Percentiles rank a stretch among this genome's conserved stretches.
These are phyloP conservation scores for Lacerta bilineata DNA, from an alignment of 2,797 vertebrate genomes.

Conservation along the genomic window DNA sequence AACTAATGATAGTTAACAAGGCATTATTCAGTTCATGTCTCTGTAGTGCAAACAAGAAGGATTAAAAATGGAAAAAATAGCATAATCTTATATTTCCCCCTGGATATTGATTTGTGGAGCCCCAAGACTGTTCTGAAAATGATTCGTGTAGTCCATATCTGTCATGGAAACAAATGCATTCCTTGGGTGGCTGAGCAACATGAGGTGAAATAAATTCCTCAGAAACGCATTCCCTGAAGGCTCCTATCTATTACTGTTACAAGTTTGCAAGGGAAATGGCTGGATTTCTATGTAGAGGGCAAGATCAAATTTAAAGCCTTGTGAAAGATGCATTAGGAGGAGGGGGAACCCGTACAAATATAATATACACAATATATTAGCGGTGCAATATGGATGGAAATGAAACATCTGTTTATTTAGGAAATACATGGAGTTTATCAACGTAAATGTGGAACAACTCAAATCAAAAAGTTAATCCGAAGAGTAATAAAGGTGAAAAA, in stretches of 20 bases:
- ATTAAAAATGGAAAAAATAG: constrained; percentile 62
- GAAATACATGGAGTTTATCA: constrained; percentile 64
- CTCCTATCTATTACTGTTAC: constrained; percentile 79
- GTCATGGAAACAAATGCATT: constrained; percentile 78
- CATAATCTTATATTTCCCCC: constrained; percentile 50
- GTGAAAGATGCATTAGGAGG: constrained; percentile 69
- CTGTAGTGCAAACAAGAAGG: constrained; percentile 41
- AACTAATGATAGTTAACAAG: constrained; percentile 64
- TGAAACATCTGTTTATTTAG: constrained; percentile 73
- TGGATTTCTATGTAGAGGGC: constrained; percentile 69
- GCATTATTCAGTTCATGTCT: constrained; percentile 48
- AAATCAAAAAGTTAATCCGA: constrained; percentile 71
- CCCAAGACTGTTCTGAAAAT: constrained; percentile 74
- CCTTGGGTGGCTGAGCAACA: constrained; percentile 73
- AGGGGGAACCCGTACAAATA: constrained; percentile 60
- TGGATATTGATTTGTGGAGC: constrained; percentile 63
- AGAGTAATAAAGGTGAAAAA: constrained; percentile 76
- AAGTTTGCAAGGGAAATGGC: constrained; percentile 77
- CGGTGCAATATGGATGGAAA: constrained; percentile 60
- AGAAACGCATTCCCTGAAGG: constrained; percentile 76
- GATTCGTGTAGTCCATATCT: constrained; percentile 74
- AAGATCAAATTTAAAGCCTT: constrained; percentile 77
- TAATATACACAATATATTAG: constrained; percentile 67
- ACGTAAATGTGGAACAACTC: constrained; percentile 60
- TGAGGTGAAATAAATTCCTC: constrained; percentile 80